Percentiles rank a stretch among this genome's conserved stretches.
phyloP scores from a whole-genome alignment of 2,888 invertebrate species.

The Caenorhabditis zanzibari region DNA sequence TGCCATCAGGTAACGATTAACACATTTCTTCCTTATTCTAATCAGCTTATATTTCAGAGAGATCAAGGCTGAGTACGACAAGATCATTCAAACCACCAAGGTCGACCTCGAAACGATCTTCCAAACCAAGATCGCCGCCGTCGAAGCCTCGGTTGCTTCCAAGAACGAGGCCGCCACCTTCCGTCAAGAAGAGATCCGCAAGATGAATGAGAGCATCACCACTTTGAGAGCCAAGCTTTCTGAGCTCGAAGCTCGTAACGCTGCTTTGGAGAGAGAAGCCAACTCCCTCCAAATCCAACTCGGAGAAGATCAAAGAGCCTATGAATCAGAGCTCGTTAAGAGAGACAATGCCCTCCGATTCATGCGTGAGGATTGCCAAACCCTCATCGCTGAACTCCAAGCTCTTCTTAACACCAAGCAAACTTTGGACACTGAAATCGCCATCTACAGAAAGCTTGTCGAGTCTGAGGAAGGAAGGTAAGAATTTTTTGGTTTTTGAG shows the following conservation, averaged over 20 bases:
- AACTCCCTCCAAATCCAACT: constrained; percentile 84
- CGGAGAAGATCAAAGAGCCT: constrained; percentile 84
- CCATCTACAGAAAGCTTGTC: constrained; percentile 86
- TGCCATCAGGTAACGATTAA: constrained; percentile 81
- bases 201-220: constrained; percentile 66
- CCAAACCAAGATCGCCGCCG: constrained; percentile 78
- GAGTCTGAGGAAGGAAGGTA: constrained; percentile 85
- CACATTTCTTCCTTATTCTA: not conserved
- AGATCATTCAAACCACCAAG: constrained; percentile 83
- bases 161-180: constrained; percentile 84
- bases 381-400: constrained; percentile 84
- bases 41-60: constrained; percentile 79
- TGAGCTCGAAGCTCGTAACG: constrained; percentile 64
- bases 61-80: constrained; percentile 85
- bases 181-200: constrained; percentile 84
- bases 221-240: constrained; percentile 56
- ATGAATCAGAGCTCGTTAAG: constrained; percentile 82
- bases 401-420: constrained; percentile 85
- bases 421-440: constrained; percentile 86
- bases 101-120: constrained; percentile 85
- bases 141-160: constrained; percentile 85
- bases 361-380: constrained; percentile 83
- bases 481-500: constrained; percentile 43
- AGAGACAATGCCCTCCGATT: constrained; percentile 83
- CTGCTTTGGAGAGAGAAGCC: constrained; percentile 64